These are phyloP conservation scores for Elegia similella DNA, from an alignment of 2,888 invertebrate species.

Conservation along the genomic window DNA sequence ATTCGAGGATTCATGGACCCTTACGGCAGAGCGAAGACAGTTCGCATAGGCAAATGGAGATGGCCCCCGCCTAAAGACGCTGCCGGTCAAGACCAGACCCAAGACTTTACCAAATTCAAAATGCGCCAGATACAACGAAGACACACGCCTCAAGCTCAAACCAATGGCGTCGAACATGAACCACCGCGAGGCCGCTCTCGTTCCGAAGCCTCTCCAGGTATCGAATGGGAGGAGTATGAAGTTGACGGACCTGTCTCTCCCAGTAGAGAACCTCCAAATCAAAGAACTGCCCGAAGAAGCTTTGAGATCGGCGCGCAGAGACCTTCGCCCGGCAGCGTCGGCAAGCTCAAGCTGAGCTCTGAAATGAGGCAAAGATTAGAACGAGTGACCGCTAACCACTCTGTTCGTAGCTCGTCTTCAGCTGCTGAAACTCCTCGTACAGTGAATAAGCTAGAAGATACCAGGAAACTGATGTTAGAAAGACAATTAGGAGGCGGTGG, in stretches of 20 bases:
- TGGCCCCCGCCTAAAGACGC: conserved; percentile 95
- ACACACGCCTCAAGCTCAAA: conserved; percentile 87
- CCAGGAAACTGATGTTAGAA: conserved; percentile 91
- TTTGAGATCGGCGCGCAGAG: conserved; percentile 91
- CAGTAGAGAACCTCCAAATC: conserved; percentile 65
- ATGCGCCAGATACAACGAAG: conserved; percentile 90
- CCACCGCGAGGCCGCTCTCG: conserved; percentile 66
- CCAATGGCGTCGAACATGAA: conserved; percentile 65
- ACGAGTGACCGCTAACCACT: conserved; percentile 93
- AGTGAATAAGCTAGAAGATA: conserved; percentile 92
- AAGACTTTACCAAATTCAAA: conserved; percentile 94
- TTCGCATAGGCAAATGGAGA: conserved; percentile 96
- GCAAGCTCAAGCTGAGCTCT: conserved; percentile 93
- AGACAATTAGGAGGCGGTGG: conserved; percentile 89
- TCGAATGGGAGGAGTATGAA: conserved; percentile 94
- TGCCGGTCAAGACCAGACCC: conserved; percentile 85
- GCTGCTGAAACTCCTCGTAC: conserved; percentile 86
- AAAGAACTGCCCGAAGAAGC: conserved; percentile 79
- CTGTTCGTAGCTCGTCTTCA: conserved; percentile 89
- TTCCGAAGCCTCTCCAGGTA: conserved; percentile 77
- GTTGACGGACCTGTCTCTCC: conserved; percentile 81
- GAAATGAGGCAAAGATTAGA: conserved; percentile 96
- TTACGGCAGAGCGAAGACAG: conserved; percentile 96
- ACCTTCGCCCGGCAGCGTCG: conserved; percentile 93
- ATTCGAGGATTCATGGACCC: conserved; percentile 93